phyloP scores from a whole-genome alignment of 2,113 vertebrate species.

The Hemiprocne comata region DNA sequence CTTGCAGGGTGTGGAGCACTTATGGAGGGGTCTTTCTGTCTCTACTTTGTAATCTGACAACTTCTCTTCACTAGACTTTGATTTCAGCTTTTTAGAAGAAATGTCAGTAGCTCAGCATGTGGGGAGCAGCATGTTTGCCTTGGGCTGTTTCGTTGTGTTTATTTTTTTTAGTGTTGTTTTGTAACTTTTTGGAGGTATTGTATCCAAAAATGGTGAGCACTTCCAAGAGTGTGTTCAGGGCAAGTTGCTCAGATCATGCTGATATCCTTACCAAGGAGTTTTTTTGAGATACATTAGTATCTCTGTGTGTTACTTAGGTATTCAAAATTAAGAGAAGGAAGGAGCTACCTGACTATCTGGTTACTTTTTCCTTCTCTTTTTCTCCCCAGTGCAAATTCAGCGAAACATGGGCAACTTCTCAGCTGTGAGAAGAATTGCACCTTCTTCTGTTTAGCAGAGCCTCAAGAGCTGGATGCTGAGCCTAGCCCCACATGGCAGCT shows the following conservation, averaged over 20 bases:
- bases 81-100: neutral
- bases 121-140: neutral
- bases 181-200: neutral
- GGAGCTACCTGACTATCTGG: neutral
- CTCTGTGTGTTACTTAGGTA: neutral
- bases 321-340: neutral
- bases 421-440: neutral
- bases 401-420: neutral
- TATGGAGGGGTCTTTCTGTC: neutral
- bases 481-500: accelerated
- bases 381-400: neutral
- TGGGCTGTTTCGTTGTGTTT: neutral
- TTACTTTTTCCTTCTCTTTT: neutral
- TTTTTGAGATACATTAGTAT: neutral
- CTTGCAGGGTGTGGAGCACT: neutral
- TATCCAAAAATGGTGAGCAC: neutral
- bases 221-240: neutral
- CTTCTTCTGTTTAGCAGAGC: neutral
- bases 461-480: neutral
- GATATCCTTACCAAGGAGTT: neutral
- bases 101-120: neutral
- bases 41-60: neutral
- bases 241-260: accelerated
- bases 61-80: neutral
- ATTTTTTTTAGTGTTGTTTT: neutral